Evolutionary conservation across 2,888 invertebrate genomes (phyloP).

Genomic region (Rugalucina vietnamica): DNA sequence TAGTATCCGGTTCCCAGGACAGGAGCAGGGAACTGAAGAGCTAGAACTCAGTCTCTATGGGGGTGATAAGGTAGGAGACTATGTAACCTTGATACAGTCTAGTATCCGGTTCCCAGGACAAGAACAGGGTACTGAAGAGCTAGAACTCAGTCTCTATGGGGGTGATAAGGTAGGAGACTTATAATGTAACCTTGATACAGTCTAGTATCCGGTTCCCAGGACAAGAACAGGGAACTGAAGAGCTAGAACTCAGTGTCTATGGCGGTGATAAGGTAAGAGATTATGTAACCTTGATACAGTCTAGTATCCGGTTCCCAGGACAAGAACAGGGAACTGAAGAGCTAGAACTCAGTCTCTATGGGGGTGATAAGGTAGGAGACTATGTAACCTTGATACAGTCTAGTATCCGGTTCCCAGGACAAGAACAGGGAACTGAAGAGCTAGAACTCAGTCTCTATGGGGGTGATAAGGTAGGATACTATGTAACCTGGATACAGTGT

Average conservation of each 20-base stretch:
- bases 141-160: constrained; percentile 85
- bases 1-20: constrained; percentile 84
- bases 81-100: constrained; percentile 85
- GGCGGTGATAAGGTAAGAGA: constrained; percentile 85
- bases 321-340: constrained; percentile 84
- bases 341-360: constrained; percentile 84
- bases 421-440: constrained; percentile 84
- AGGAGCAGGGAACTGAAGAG: constrained; percentile 84
- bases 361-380: constrained; percentile 85
- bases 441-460: constrained; percentile 85
- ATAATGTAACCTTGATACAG: constrained; percentile 85
- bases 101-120: constrained; percentile 84
- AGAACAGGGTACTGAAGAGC: constrained; percentile 84
- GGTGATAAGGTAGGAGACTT: constrained; percentile 85
- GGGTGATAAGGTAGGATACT: constrained; percentile 85
- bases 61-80: constrained; percentile 85
- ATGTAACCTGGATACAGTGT: constrained; percentile 85
- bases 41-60: constrained; percentile 85
- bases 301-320: constrained; percentile 84
- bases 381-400: constrained; percentile 85
- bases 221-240: constrained; percentile 84
- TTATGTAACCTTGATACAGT: constrained; percentile 85
- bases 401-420: constrained; percentile 84
- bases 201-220: constrained; percentile 85
- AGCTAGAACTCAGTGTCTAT: constrained; percentile 84